Base-by-base conservation (phyloP, 2,888 invertebrate genomes). In the Baronia brevicornis region DNA sequence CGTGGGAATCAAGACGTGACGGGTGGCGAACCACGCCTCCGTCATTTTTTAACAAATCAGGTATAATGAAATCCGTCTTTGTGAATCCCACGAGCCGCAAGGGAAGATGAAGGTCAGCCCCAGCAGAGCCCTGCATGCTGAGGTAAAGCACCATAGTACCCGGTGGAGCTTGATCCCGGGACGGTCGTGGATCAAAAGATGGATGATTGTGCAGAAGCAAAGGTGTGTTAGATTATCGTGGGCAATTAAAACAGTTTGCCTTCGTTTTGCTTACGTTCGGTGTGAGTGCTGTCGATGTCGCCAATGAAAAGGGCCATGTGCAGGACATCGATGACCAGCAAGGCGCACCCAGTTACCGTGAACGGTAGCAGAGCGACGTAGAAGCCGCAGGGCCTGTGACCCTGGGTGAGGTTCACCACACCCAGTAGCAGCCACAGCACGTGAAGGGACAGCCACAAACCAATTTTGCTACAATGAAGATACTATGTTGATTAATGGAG, bases 261-360 rank as follows among this genome's bases (percentile, higher is more conserved):
- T n/a, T n/a, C n/a, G n/a, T n/a, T n/a, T n/a, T n/a, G n/a, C 41
- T 41, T 20, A 80, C 82, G 40, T 46, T 78, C 78, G 11, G 55
- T 65, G 2, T 28, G 39, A 1, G 75, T 73, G 3, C 44, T 15
- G 1, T 26, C 31, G 0, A 61, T 44, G 21, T 82, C 75, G 1
- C 50, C 22, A 1, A 79, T 23, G 32, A 80, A 80, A 10, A 73
- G 13, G 0, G 35, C 43, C 2, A 54, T 50, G 33, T 60, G 56
- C 1, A 64, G 41, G 0, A 70, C 0, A 23, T 79, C 80, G 0
- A 55, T 28, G 0, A 60, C 5, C 1, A 80, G 53, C 2, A 77
- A 15, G 0, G 58, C 31, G 0, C 59, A 3, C 0, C 82, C 82
- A 0, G 51, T 44, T 1, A 62, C 8, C 0, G 70, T 72, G 43